Evolutionary conservation across 2,888 invertebrate genomes (phyloP).

Genomic region (Chymomyza fuscimana): DNA sequence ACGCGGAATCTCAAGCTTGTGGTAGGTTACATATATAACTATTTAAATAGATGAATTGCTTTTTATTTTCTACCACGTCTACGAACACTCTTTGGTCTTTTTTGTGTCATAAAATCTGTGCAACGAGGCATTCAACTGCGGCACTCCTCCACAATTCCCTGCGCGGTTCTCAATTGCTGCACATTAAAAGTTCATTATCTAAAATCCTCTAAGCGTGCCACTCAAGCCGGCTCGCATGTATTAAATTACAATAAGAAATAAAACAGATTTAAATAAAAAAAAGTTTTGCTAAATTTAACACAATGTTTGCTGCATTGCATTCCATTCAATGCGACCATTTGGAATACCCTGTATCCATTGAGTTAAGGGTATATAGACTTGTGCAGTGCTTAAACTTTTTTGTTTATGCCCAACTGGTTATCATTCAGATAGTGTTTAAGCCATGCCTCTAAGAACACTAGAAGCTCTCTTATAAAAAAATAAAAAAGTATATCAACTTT

Average conservation of each 20-base stretch:
- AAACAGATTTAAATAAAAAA: neutral
- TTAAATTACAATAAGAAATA: slow-evolving; percentile 17
- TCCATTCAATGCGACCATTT: neutral
- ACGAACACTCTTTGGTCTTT: neutral
- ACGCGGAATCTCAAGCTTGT: neutral
- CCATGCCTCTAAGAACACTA: too few relatives aligned
- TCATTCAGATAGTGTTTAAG: too few relatives aligned
- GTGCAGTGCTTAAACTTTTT: too few relatives aligned
- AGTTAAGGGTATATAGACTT: too few relatives aligned
- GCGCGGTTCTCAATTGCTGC: neutral
- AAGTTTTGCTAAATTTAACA: slow-evolving; percentile 26
- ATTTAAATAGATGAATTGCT: neutral
- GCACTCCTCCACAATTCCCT: neutral
- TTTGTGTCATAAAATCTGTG: neutral
- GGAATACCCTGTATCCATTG: neutral
- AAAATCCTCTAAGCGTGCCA: slow-evolving; percentile 6
- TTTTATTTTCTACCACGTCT: neutral
- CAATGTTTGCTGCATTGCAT: slow-evolving; percentile 1
- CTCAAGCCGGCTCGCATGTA: neutral
- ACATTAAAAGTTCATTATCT: slow-evolving; percentile 35
- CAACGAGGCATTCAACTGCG: neutral
- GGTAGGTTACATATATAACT: neutral
- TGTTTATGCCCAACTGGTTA: too few relatives aligned
- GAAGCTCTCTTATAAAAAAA: too few relatives aligned
- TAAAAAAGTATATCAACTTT: too few relatives aligned